A percentile compares a stretch with the other conserved stretches of the same genome.
phyloP scores from a whole-genome alignment of 2,797 vertebrate genomes.

The Emys orbicularis region DNA sequence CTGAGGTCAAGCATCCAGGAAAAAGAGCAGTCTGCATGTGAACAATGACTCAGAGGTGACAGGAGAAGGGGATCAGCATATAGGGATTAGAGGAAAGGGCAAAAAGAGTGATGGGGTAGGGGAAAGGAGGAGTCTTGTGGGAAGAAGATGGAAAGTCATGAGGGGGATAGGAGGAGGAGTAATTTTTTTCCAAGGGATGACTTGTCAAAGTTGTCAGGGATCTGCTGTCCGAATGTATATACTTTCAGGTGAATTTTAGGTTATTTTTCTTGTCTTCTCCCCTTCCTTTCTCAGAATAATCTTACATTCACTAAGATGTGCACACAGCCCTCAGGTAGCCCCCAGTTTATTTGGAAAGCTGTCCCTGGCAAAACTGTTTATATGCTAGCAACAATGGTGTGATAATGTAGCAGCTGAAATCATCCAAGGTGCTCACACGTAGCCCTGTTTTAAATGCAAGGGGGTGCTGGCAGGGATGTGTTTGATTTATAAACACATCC shows the following conservation, averaged over 20 bases:
- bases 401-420: neutral
- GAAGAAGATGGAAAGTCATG: neutral
- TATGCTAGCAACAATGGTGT: slow-evolving; percentile 24
- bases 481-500: neutral
- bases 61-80: fast-evolving
- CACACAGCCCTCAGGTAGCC: slow-evolving; percentile 54
- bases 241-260: slow-evolving; percentile 16
- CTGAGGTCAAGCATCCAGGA: neutral
- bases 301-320: slow-evolving; percentile 55
- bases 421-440: neutral
- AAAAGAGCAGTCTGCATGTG: neutral
- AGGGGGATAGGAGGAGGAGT: neutral
- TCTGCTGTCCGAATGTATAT: neutral
- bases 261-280: slow-evolving; percentile 1
- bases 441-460: slow-evolving; percentile 12
- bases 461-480: neutral
- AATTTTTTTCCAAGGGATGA: neutral
- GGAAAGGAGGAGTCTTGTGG: fast-evolving
- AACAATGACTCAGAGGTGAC: fast-evolving
- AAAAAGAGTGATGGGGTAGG: fast-evolving
- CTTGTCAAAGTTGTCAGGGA: neutral
- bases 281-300: slow-evolving; percentile 46
- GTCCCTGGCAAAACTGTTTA: slow-evolving; percentile 15
- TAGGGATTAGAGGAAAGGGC: neutral
- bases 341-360: slow-evolving; percentile 40